Percentiles rank a stretch among this genome's conserved stretches.
Evolutionary conservation across 2,888 invertebrate genomes (phyloP).

Genomic region (Thecophora atra): DNA sequence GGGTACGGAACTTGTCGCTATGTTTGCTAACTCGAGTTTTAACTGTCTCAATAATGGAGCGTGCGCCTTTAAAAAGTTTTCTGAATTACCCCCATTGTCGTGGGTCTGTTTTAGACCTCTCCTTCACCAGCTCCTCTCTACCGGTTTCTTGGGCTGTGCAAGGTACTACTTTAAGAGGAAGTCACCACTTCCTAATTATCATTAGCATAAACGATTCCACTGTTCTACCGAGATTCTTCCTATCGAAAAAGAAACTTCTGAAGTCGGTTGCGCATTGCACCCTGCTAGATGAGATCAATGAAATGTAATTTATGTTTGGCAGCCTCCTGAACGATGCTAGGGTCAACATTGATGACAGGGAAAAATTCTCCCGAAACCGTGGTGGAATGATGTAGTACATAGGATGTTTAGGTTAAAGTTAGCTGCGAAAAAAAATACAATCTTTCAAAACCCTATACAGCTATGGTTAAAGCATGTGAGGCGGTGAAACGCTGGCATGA

Average conservation of each 20-base stretch:
- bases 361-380: neutral
- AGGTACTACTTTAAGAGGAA: neutral
- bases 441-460: neutral
- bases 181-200: conserved; percentile 11
- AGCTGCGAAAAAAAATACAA: neutral
- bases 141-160: neutral
- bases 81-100: too few species aligned
- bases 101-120: too few species aligned
- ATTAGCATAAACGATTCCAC: neutral
- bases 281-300: neutral
- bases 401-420: neutral
- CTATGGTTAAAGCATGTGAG: too few species aligned
- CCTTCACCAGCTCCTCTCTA: too few species aligned
- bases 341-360: neutral
- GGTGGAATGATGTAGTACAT: neutral
- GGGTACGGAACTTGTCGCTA: too few species aligned
- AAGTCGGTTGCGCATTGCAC: neutral
- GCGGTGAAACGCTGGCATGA: too few species aligned
- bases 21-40: too few species aligned
- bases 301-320: neutral
- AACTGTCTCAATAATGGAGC: too few species aligned
- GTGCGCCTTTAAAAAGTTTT: too few species aligned
- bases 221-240: neutral
- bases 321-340: too few species aligned
- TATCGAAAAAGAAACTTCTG: neutral